phyloP scores from a whole-genome alignment of 2,113 vertebrate genomes.

The Pan troglodytes region DNA sequence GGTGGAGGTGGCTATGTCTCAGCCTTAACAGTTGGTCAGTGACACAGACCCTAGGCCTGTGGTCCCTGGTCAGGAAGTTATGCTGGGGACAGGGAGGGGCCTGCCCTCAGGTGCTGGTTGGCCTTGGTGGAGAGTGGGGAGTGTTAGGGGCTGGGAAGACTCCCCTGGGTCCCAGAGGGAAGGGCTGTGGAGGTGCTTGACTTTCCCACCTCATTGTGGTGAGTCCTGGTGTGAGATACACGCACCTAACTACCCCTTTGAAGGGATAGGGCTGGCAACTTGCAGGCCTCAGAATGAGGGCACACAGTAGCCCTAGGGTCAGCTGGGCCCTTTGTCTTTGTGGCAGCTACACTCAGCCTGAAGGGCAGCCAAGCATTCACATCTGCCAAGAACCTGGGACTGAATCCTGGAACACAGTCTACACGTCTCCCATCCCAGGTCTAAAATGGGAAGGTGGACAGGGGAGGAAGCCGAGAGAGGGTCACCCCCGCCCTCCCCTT shows the following conservation, averaged over 20 bases:
- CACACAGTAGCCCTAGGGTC: too few species aligned
- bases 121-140: neutral
- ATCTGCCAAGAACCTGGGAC: neutral
- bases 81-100: neutral
- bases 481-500: neutral
- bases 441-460: neutral
- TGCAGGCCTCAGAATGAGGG: accelerated
- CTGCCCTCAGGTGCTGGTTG: neutral
- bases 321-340: neutral
- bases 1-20: neutral
- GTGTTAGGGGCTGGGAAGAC: neutral
- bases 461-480: neutral
- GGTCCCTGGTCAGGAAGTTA: neutral
- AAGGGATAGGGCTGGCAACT: neutral
- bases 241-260: accelerated
- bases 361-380: neutral
- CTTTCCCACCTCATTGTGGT: neutral
- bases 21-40: accelerated
- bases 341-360: neutral
- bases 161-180: neutral
- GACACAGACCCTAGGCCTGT: neutral
- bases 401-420: neutral
- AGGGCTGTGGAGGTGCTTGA: too few species aligned
- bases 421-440: too few species aligned
- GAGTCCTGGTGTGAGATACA: neutral